These are phyloP conservation scores for Pachycephus smyrnensis DNA, from an alignment of 2,888 invertebrate species.

Conservation along the genomic window DNA sequence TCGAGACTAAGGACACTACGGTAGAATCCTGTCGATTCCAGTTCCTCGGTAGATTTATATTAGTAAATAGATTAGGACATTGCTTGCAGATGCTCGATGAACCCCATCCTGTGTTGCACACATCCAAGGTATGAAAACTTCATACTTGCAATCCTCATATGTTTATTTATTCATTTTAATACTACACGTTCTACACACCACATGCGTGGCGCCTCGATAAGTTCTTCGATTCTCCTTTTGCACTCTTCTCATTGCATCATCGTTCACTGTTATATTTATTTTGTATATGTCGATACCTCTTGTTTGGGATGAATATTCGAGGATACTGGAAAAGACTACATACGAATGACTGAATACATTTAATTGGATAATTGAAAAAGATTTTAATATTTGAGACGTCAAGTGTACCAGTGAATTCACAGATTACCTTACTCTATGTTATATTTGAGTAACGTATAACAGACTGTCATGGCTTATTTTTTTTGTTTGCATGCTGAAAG, in stretches of 20 bases:
- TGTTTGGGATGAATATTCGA: neutral
- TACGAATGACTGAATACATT: neutral
- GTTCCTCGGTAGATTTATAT: slow-evolving; percentile 33
- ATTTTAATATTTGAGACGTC: neutral
- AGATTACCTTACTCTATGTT: neutral
- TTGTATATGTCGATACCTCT: neutral
- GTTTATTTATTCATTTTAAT: neutral
- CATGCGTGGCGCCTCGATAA: neutral
- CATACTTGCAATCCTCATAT: slow-evolving; percentile 22
- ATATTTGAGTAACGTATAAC: neutral
- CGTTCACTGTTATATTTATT: neutral
- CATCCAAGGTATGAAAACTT: slow-evolving; percentile 63
- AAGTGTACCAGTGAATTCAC: neutral
- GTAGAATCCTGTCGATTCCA: slow-evolving; percentile 1
- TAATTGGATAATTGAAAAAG: neutral
- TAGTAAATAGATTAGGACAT: slow-evolving; percentile 60
- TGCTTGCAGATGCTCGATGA: slow-evolving; percentile 67
- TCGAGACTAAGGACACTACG: neutral
- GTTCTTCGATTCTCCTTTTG: neutral
- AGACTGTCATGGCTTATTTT: neutral
- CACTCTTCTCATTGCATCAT: neutral
- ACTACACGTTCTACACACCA: neutral
- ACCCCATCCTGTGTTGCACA: slow-evolving; percentile 66
- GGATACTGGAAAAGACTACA: neutral
- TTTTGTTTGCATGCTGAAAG: neutral